Evolutionary conservation across 2,888 invertebrate genomes (phyloP), one percentile per base, ranked within the genome.

Genomic region (Endotricha flammealis): DNA sequence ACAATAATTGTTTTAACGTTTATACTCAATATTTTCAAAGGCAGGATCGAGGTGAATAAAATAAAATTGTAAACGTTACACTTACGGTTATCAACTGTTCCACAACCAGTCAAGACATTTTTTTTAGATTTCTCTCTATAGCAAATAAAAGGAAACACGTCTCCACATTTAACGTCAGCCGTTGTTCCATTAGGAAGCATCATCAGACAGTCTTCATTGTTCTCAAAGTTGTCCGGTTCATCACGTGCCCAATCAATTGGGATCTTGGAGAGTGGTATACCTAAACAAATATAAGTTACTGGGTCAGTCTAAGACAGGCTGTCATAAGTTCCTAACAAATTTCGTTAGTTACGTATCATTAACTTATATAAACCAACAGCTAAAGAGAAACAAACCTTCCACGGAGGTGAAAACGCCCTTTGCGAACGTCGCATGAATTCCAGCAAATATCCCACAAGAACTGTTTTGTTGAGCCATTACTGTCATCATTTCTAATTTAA

Each of bases 221-320:
- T 47, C 1, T 54, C 38, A 17, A 41, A 46, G 30, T 64, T 61
- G 29, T 59, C 52, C 0, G 64, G 65, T 23, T 66, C 62, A 4
- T 45, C 50, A 3, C 32, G 22, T 0, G 49, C 49, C 65, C 63
- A 66, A 0, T 8, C 36, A 13, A 55, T 47, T 5, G 56, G 49
- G 2, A 64, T 53, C n/a, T 32, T 42, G 4, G 47, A 33, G 2
- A 57, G 33, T 1, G 55, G 55, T 2, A 59, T 42, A 25, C 62
- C 27, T 27, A 7, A 8, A 20, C 6, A 3, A 7, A 16, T 16
- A 4, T 20, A 20, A 20, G n/a, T 8, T 20, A 2, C 2, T 20
- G 20, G 3, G 6, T 20, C 7, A 20, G n/a, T 8, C 6, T 4
- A 8, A 20, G 4, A 16, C 6, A 6, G 4, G 6, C 3, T 16